Evolutionary conservation across 2,797 vertebrate genomes (phyloP).

Genomic region (Sphenopsis melanotis): DNA sequence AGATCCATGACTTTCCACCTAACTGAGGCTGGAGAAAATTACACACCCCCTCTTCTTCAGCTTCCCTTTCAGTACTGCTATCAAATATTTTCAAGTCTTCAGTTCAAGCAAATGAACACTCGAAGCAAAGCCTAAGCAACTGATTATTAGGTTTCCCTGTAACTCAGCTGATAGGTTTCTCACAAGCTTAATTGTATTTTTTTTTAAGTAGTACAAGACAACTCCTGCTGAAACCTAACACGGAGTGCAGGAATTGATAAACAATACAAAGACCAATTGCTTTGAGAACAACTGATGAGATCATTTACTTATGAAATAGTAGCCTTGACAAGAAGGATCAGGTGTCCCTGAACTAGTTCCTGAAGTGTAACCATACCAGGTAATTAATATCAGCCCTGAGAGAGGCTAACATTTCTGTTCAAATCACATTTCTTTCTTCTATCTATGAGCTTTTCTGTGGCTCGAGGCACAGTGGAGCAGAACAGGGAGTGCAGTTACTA

Average conservation of each 20-base stretch:
- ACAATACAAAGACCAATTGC: not conserved
- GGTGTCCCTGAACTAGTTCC: not conserved
- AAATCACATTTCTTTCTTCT: not conserved
- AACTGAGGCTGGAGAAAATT: not conserved
- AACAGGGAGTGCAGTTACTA: not conserved
- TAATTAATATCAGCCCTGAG: slow-evolving; percentile 35
- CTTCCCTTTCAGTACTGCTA: not conserved
- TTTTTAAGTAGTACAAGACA: not conserved
- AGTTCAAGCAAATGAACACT: not conserved
- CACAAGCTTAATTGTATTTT: not conserved
- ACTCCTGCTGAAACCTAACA: not conserved
- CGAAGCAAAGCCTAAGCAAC: not conserved
- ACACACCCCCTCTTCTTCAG: not conserved
- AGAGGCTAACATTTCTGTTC: not conserved
- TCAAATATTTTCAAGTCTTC: not conserved
- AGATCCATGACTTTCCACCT: not conserved
- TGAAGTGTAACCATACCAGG: not conserved
- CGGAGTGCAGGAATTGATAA: not conserved
- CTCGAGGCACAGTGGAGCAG: not conserved
- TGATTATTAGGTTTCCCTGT: not conserved
- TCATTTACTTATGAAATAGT: slow-evolving; percentile 28
- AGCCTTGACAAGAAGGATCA: slow-evolving; percentile 6
- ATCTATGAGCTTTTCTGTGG: not conserved
- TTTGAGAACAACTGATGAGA: slow-evolving; percentile 15
- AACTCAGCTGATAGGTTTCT: not conserved